These are phyloP conservation scores for Phenganax marumi DNA, from an alignment of 92 coral and sea anemone genomes.

Conservation along the genomic window DNA sequence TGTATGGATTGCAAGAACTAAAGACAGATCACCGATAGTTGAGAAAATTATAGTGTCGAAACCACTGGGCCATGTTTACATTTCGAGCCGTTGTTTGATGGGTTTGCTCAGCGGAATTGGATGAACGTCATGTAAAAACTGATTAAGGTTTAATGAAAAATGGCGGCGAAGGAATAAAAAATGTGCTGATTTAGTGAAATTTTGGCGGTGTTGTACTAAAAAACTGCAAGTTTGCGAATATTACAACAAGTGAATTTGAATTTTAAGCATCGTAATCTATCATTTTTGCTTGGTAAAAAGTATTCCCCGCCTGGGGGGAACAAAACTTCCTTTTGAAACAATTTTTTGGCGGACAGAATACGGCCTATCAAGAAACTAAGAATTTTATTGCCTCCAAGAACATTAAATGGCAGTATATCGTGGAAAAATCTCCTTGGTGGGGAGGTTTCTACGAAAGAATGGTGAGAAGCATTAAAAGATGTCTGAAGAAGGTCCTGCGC, in stretches of 20 bases:
- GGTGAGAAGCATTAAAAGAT: too few species aligned
- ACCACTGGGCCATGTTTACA: slow-evolving; percentile 21
- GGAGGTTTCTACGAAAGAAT: too few species aligned
- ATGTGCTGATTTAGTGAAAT: background rate
- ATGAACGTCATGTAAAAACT: background rate
- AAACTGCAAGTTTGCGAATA: background rate
- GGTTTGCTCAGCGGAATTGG: slow-evolving; percentile 2
- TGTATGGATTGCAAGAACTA: background rate
- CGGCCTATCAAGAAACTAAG: too few species aligned
- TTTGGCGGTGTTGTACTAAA: slow-evolving; percentile 7
- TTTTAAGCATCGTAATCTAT: background rate
- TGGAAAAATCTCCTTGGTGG: too few species aligned
- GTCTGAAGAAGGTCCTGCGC: too few species aligned
- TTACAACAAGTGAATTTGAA: slow-evolving; percentile 16
- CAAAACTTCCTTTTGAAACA: background rate
- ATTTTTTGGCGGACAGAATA: background rate
- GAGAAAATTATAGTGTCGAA: background rate
- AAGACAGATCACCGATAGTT: background rate
- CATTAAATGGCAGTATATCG: too few species aligned
- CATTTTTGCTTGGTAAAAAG: background rate
- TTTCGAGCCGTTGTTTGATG: background rate
- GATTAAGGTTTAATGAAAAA: background rate
- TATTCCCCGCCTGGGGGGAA: slow-evolving; percentile 5
- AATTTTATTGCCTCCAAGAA: too few species aligned
- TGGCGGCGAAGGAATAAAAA: background rate